phyloP scores from a whole-genome alignment of 2,113 vertebrate species.

The Eptesicus fuscus region DNA sequence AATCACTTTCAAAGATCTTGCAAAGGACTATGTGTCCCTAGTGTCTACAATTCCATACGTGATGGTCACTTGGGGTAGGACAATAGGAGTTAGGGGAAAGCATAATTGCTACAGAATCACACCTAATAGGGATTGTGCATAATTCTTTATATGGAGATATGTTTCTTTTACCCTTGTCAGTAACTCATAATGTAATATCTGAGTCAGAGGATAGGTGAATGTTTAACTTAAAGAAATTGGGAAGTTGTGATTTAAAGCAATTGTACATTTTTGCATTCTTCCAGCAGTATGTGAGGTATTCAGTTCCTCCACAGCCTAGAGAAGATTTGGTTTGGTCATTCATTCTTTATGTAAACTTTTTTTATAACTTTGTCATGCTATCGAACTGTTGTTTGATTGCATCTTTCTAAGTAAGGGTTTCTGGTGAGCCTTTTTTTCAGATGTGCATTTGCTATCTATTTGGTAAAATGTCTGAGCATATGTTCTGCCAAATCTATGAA shows the following conservation, averaged over 20 bases:
- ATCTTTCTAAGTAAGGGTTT: not conserved
- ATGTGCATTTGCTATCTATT: not conserved
- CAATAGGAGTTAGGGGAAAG: not conserved
- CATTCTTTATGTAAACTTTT: not conserved
- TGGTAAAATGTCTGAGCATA: not conserved
- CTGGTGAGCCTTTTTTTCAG: not conserved
- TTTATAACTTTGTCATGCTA: not conserved
- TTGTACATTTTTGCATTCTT: not conserved
- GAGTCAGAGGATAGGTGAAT: not conserved
- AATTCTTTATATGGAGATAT: not conserved
- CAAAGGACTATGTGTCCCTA: not conserved
- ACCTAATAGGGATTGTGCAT: not conserved
- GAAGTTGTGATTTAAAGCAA: not conserved
- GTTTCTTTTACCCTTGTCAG: not conserved
- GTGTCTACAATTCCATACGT: not conserved
- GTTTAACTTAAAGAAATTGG: not conserved
- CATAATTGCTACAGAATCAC: not conserved
- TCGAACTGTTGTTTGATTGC: not conserved
- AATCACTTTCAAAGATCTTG: not conserved
- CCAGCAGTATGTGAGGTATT: not conserved
- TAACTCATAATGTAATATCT: not conserved
- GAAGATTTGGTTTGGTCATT: not conserved
- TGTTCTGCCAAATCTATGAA: not conserved
- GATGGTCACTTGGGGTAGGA: not conserved
- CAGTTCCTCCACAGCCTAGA: not conserved